These are phyloP conservation scores for Vireo griseus DNA, from an alignment of 2,797 vertebrate species.

Conservation along the genomic window DNA sequence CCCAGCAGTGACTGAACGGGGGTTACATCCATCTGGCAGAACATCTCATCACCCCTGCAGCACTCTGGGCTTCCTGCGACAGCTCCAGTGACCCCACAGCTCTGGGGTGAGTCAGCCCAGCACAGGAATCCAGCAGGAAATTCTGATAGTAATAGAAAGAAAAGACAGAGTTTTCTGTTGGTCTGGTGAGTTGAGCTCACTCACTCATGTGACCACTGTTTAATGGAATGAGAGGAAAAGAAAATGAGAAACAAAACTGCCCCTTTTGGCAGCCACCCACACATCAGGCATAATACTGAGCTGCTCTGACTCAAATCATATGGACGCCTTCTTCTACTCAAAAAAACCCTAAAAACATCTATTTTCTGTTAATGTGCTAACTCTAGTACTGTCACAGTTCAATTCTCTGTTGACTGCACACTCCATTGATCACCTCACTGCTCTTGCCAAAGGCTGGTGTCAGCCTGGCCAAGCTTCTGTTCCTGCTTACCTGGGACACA, in stretches of 20 bases:
- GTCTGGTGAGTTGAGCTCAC: background rate
- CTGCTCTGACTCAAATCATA: background rate
- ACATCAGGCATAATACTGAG: background rate
- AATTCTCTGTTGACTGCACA: background rate
- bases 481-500: background rate
- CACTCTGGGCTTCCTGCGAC: rapidly evolving
- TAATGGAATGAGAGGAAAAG: background rate
- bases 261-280: background rate
- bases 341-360: background rate
- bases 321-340: rapidly evolving
- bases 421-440: rapidly evolving
- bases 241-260: conserved; percentile 24
- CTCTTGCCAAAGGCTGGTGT: background rate
- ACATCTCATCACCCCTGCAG: background rate
- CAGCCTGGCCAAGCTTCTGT: background rate
- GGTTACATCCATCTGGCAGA: background rate
- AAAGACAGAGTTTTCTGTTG: background rate
- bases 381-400: background rate
- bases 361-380: background rate
- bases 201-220: background rate
- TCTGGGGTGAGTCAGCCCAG: background rate
- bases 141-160: background rate
- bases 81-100: background rate
- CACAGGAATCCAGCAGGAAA: background rate
- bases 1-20: background rate